Evolutionary conservation across 2,888 invertebrate genomes (phyloP).

Genomic region (Ophonus ardosiacus): DNA sequence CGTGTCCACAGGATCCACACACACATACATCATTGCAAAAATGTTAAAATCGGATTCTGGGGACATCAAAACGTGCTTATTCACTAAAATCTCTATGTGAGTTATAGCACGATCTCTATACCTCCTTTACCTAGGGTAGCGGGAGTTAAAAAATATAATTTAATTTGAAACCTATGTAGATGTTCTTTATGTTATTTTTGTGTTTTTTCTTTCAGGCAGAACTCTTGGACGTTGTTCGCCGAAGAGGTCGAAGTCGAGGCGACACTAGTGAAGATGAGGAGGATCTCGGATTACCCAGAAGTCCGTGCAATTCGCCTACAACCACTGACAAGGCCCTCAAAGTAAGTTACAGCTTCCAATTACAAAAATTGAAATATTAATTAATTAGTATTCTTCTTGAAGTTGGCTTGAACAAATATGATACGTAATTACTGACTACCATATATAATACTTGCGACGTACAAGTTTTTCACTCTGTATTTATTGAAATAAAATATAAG

Average conservation of each 20-base stretch:
- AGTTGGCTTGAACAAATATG: neutral
- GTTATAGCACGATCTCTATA: too few relatives aligned
- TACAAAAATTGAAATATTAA: too few relatives aligned
- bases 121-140: too few relatives aligned
- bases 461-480: neutral
- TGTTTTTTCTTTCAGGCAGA: constrained; percentile 80
- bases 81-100: too few relatives aligned
- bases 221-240: constrained; percentile 84
- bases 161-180: too few relatives aligned
- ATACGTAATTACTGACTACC: neutral
- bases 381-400: neutral
- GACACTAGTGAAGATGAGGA: constrained; percentile 85
- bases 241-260: constrained; percentile 81
- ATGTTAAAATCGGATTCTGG: too few relatives aligned
- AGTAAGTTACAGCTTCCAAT: constrained; percentile 28
- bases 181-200: neutral
- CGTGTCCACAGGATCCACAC: too few relatives aligned
- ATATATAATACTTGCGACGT: neutral
- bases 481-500: neutral
- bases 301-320: constrained; percentile 84
- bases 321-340: constrained; percentile 76
- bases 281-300: constrained; percentile 86
- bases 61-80: too few relatives aligned
- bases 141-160: too few relatives aligned
- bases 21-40: too few relatives aligned